Percentiles rank a stretch among this genome's conserved stretches.
Evolutionary conservation across 2,888 invertebrate genomes (phyloP).

Genomic region (Amiota mariae): DNA sequence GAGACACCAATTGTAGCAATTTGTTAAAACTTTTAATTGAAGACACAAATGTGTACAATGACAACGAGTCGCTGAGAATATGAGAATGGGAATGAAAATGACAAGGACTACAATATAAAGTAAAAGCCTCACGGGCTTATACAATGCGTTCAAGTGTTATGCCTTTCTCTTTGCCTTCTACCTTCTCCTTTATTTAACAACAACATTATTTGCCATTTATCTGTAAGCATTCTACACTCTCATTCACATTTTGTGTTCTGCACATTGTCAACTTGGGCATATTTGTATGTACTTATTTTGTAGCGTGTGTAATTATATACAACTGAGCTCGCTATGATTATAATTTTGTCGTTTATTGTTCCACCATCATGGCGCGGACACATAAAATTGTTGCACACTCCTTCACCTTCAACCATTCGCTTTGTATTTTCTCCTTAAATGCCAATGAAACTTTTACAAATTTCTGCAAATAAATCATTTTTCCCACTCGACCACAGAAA

Average conservation of each 20-base stretch:
- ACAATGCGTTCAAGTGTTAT: no score
- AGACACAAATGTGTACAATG: conserved; percentile 42
- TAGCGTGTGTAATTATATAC: no score
- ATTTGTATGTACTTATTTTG: no score
- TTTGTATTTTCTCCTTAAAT: not conserved
- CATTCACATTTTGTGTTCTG: conserved; percentile 32
- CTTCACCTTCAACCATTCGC: not conserved
- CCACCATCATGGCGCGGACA: not conserved
- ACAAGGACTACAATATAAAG: no score
- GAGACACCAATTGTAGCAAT: conserved; percentile 40
- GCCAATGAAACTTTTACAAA: conserved; percentile 5
- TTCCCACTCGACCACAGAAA: not conserved
- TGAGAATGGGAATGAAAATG: not conserved
- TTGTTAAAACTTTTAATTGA: conserved; percentile 55
- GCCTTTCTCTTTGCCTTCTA: conserved; percentile 23
- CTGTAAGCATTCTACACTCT: not conserved
- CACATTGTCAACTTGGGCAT: conserved; percentile 58
- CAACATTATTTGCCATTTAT: not conserved
- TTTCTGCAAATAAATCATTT: conserved; percentile 10
- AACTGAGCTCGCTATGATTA: conserved; percentile 59
- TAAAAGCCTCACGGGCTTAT: no score
- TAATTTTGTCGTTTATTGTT: conserved; percentile 65
- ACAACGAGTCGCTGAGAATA: not conserved
- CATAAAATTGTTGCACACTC: not conserved
- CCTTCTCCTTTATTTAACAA: not conserved